Evolutionary conservation across 92 coral and sea anemone species (phyloP).

Genomic region (Paragorgia papillata): DNA sequence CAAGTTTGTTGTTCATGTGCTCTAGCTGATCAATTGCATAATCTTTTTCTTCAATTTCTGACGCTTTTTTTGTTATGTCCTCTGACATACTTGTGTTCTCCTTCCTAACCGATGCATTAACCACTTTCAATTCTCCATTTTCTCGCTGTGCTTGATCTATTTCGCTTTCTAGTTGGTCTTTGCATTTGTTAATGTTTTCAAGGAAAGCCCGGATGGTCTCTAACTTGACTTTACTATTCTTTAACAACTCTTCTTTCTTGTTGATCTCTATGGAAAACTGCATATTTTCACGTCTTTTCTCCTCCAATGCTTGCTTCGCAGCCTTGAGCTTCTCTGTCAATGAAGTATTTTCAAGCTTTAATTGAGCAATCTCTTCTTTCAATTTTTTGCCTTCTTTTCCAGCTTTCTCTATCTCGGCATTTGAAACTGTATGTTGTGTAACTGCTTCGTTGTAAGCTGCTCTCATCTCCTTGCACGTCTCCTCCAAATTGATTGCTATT

Average conservation of each 20-base stretch:
- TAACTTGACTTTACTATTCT: constrained; percentile 14
- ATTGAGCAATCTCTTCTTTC: constrained; percentile 1
- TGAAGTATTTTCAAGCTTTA: constrained; percentile 11
- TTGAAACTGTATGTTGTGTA: neutral
- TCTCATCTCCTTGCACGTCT: neutral
- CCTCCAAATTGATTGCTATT: neutral
- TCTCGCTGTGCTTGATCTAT: neutral
- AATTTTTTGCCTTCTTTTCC: neutral
- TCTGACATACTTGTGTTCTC: constrained; percentile 3
- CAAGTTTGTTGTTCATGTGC: neutral
- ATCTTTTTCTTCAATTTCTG: constrained; percentile 7
- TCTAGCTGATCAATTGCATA: neutral
- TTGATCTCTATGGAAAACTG: neutral
- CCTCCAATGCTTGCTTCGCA: neutral
- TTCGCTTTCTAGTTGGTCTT: constrained; percentile 12
- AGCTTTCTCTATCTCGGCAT: constrained; percentile 3
- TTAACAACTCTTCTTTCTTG: constrained; percentile 12
- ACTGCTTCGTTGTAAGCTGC: neutral
- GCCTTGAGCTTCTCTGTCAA: neutral
- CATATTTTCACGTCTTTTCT: neutral
- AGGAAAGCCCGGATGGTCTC: constrained; percentile 1
- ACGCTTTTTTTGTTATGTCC: neutral
- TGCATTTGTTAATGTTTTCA: constrained; percentile 5
- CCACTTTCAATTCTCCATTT: neutral
- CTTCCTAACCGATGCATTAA: neutral